phyloP scores from a whole-genome alignment of 2,888 invertebrate species.

The Lasius fuliginosus region DNA sequence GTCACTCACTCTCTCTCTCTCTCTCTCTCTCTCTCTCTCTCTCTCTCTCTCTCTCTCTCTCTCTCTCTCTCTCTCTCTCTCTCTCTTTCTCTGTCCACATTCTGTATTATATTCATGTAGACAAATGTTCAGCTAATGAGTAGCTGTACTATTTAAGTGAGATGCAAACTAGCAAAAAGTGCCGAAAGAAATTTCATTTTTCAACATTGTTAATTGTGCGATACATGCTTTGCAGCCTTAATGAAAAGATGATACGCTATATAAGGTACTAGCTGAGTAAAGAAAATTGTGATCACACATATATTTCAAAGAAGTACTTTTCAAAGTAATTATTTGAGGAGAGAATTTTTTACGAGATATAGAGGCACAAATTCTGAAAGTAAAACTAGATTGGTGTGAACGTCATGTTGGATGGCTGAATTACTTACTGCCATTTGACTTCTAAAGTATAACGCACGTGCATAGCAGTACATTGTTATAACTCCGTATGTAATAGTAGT shows the following conservation, averaged over 20 bases:
- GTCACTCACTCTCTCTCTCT: slow-evolving; percentile 46
- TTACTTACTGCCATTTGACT: slow-evolving; percentile 73
- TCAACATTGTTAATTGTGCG: slow-evolving; percentile 64
- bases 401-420: slow-evolving; percentile 55
- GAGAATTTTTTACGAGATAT: neutral
- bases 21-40: slow-evolving; percentile 42
- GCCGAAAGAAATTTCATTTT: slow-evolving; percentile 72
- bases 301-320: slow-evolving; percentile 14
- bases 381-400: slow-evolving; percentile 73
- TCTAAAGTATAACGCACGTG: slow-evolving; percentile 65
- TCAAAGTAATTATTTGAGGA: slow-evolving; percentile 14
- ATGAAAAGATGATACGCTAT: slow-evolving; percentile 62
- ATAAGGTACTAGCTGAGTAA: slow-evolving; percentile 43
- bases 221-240: slow-evolving; percentile 66
- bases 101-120: slow-evolving; percentile 79
- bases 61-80: neutral
- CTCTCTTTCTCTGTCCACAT: slow-evolving; percentile 58
- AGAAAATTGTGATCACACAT: slow-evolving; percentile 11
- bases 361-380: slow-evolving; percentile 73
- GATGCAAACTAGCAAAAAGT: slow-evolving; percentile 68
- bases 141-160: slow-evolving; percentile 70
- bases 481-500: slow-evolving; percentile 40
- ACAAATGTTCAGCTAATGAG: slow-evolving; percentile 73
- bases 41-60: slow-evolving; percentile 46
- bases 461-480: slow-evolving; percentile 43